Conservation (phyloP, 1,140 invertebrate genomes). For the Frieseomelitta varia region DNA sequence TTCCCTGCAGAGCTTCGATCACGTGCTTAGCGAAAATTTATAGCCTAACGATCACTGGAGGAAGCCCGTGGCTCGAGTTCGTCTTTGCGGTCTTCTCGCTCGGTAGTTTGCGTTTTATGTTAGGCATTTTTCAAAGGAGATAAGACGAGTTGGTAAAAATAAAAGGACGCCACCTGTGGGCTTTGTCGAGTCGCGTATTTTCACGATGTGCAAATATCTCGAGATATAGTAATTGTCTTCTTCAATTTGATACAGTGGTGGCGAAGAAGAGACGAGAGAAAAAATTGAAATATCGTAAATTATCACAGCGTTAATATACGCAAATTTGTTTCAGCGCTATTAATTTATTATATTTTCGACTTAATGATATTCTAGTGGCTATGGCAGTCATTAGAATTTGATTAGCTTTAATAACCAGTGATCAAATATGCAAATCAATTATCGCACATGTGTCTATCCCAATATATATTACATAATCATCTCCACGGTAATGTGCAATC, state of each 20-base stretch:
- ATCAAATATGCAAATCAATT: neutral
- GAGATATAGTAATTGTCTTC: neutral
- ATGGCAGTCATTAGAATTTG: neutral
- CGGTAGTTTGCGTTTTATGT: neutral
- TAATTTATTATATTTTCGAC: neutral
- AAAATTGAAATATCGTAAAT: neutral
- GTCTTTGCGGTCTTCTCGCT: neutral
- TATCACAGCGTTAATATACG: neutral
- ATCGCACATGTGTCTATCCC: neutral
- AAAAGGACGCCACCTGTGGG: neutral
- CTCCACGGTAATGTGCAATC: neutral
- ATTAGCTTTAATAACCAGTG: neutral
- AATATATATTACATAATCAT: neutral
- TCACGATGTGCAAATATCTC: neutral
- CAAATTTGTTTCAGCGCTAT: neutral
- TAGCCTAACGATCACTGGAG: neutral
- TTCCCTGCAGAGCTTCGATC: constrained; percentile 1
- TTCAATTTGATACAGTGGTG: neutral
- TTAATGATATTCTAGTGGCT: neutral
- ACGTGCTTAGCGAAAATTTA: neutral
- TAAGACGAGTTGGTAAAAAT: neutral
- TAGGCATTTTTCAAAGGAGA: neutral
- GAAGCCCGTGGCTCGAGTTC: neutral
- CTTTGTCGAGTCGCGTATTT: neutral
- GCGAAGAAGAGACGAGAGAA: neutral